Evolutionary conservation across 2,113 vertebrate species (phyloP), one percentile per base, ranked within the genome.

Genomic region (Lucifuga dentata): DNA sequence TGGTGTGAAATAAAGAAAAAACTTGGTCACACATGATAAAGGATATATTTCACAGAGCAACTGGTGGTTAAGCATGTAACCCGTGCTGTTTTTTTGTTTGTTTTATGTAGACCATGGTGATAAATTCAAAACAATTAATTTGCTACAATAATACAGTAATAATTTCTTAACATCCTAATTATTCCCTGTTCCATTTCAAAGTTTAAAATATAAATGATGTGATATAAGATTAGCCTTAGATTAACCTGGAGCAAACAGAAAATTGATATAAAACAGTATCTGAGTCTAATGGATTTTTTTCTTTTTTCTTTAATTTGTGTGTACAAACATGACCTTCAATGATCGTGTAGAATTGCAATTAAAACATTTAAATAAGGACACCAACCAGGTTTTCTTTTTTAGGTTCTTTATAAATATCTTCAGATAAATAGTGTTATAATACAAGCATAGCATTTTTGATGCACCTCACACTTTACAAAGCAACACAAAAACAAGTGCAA

Each of bases 321-420:
- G 12, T 46, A 16, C 35, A 62, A 50, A 20, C 7, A 19, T 21
- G 17, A 13, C 48, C 8, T 20, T 13, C 24, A n/a, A n/a, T n/a
- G n/a, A n/a, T n/a, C n/a, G 26, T 29, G 26, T 29, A 29, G 26
- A 5, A 29, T 29, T 24, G 16, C 17, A 33, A 69, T 33, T 56
- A 1, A 1, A 12, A 1, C 10, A 29, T 62, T 46, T 11, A 71
- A 89, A 82, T 68, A 82, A 59, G 68, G 60, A 79, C 76, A 79
- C 19, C 46, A 63, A 51, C 32, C 17, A 36, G 61, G 29, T 43
- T 75, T 64, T 26, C 11, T 56, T 78, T 89, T 83, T 59, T 83
- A 73, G 53, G 53, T 89, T 83, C 85, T 91, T 90, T 90, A 91
- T 92, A 90, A 90, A 91, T 90, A 79, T 91, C 77, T 87, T 78